Evolutionary conservation across 2,888 invertebrate species (phyloP).

Genomic region (Cinara cedri): DNA sequence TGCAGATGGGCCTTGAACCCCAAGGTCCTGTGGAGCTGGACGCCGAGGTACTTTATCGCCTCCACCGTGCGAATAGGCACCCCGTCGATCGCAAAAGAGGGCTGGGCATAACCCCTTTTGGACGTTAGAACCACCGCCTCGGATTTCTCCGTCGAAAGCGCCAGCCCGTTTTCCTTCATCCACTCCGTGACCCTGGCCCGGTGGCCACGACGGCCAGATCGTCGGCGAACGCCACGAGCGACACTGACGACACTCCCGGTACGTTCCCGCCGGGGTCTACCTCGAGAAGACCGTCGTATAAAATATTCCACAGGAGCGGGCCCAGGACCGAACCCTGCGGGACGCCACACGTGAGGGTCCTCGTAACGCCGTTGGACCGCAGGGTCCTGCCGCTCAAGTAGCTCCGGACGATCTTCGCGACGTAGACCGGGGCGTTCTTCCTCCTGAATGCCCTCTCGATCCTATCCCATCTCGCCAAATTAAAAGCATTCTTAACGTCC

Average conservation of each 20-base stretch:
- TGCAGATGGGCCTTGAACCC: background rate
- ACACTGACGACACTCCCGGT: background rate
- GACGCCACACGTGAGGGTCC: background rate
- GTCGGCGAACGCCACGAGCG: background rate
- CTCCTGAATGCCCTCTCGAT: background rate
- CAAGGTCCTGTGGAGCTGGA: background rate
- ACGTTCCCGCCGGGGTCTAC: background rate
- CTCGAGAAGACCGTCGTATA: background rate
- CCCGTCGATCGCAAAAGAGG: background rate
- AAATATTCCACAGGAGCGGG: background rate
- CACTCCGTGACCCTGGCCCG: background rate
- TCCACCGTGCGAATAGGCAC: fast-evolving
- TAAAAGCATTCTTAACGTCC: background rate
- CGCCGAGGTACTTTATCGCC: background rate
- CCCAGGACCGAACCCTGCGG: background rate
- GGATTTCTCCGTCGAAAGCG: background rate
- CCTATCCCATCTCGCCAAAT: background rate
- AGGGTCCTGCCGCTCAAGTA: background rate
- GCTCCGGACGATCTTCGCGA: background rate
- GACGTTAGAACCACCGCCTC: background rate
- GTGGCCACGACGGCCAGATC: background rate
- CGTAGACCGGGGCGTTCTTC: background rate
- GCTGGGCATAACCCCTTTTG: background rate
- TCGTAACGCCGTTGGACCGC: background rate
- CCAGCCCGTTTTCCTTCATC: background rate